Percentiles rank a stretch among this genome's conserved stretches.
Conservation (phyloP, 1,140 invertebrate genomes). For the Heliothis virescens region DNA sequence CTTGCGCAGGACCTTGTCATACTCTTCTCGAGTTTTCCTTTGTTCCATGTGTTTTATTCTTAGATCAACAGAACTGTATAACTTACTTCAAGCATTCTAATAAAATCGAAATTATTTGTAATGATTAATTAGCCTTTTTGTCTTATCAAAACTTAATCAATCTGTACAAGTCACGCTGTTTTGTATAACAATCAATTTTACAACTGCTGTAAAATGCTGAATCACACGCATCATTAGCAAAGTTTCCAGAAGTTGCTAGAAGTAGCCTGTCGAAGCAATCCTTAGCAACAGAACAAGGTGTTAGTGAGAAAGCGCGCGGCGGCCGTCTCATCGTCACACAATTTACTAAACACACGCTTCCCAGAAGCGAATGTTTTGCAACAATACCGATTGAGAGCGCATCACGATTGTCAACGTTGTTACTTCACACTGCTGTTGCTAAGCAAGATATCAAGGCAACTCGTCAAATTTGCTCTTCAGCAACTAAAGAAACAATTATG, state of each 20-base stretch:
- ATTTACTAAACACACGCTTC: slow-evolving; percentile 37
- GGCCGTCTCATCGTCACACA: not conserved
- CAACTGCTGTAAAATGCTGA: too few species aligned
- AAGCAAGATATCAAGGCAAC: not conserved
- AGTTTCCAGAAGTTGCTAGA: not conserved
- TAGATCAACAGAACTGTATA: too few species aligned
- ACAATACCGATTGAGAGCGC: slow-evolving; percentile 17
- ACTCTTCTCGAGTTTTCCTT: slow-evolving; percentile 16
- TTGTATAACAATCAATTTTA: too few species aligned
- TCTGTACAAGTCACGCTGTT: too few species aligned
- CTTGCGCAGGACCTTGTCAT: slow-evolving; percentile 11
- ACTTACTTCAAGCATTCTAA: too few species aligned
- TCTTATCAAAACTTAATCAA: too few species aligned
- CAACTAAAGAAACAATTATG: too few species aligned
- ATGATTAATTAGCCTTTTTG: too few species aligned
- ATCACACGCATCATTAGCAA: not conserved
- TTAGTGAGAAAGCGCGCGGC: slow-evolving; percentile 24
- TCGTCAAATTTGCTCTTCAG: not conserved
- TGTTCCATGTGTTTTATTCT: slow-evolving; percentile 5
- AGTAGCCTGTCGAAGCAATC: not conserved
- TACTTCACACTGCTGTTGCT: slow-evolving; percentile 2
- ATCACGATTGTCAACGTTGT: slow-evolving; percentile 1
- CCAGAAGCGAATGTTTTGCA: slow-evolving; percentile 40
- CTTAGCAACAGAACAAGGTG: slow-evolving; percentile 10
- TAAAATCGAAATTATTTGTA: too few species aligned